phyloP scores from a whole-genome alignment of 1,140 invertebrate genomes.

The Coenobita brevimanus region DNA sequence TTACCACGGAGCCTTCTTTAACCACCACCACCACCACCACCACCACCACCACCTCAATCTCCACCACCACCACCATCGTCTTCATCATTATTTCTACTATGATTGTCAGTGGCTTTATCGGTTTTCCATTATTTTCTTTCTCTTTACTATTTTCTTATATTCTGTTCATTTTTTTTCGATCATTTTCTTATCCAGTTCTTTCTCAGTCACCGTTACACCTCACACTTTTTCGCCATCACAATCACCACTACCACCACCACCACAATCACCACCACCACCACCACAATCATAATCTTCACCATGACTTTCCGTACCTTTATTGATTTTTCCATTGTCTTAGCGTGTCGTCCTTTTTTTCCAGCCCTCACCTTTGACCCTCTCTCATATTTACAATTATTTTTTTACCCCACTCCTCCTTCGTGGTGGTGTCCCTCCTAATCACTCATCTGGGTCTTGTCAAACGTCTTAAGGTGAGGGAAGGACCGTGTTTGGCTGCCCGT shows the following conservation, averaged over 20 bases:
- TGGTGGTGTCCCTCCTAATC: background rate
- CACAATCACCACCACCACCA: too few species aligned
- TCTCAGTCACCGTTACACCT: background rate
- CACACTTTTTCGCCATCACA: background rate
- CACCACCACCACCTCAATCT: too few species aligned
- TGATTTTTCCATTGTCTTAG: background rate
- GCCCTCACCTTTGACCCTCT: background rate
- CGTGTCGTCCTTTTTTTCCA: background rate
- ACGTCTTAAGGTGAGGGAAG: too few species aligned
- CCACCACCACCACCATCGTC: too few species aligned
- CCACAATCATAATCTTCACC: background rate
- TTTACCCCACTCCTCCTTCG: background rate
- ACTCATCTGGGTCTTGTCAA: too few species aligned
- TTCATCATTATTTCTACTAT: background rate
- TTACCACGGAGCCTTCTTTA: too few species aligned
- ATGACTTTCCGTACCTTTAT: background rate
- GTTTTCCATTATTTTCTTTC: background rate
- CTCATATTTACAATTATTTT: slow-evolving; percentile 15
- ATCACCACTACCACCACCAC: too few species aligned
- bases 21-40: too few species aligned
- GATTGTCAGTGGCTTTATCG: background rate
- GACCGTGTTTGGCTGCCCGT: too few species aligned
- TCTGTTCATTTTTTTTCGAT: background rate
- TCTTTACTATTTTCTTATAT: background rate
- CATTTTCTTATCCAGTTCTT: background rate